Evolutionary conservation across 2,888 invertebrate species (phyloP).

Genomic region (Leucoma salicis): DNA sequence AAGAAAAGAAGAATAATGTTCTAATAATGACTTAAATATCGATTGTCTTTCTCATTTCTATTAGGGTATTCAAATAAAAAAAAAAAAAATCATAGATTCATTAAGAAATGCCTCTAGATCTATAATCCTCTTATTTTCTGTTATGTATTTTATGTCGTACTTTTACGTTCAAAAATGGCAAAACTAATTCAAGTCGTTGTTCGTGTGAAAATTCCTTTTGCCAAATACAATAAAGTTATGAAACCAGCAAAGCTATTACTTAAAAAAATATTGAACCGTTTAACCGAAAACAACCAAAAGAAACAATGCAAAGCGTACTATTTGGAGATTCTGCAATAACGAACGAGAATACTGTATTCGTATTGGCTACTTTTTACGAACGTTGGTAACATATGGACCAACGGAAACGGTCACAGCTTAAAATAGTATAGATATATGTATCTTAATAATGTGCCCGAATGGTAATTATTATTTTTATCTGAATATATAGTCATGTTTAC

Average conservation of each 20-base stretch:
- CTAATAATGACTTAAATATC: too few relatives aligned
- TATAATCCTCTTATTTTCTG: too few relatives aligned
- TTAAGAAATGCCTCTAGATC: too few relatives aligned
- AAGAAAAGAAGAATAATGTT: too few relatives aligned
- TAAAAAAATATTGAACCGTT: constrained; percentile 31
- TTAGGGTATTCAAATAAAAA: too few relatives aligned
- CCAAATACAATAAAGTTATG: constrained; percentile 4
- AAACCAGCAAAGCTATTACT: constrained; percentile 27
- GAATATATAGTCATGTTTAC: too few relatives aligned
- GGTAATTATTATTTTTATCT: not conserved
- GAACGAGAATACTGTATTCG: constrained; percentile 10
- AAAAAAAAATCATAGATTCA: too few relatives aligned
- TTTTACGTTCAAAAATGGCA: too few relatives aligned
- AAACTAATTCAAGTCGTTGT: too few relatives aligned
- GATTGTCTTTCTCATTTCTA: too few relatives aligned
- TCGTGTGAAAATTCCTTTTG: not conserved
- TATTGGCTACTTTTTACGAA: constrained; percentile 5
- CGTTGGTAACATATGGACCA: constrained; percentile 2
- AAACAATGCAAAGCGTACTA: constrained; percentile 10
- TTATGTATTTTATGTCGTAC: too few relatives aligned
- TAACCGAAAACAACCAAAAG: constrained; percentile 25
- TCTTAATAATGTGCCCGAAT: not conserved
- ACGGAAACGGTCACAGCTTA: not conserved
- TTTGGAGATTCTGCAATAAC: constrained; percentile 7
- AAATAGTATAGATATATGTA: not conserved